Evolutionary conservation across 1,140 invertebrate genomes (phyloP).

Genomic region (Megalonaias nervosa): DNA sequence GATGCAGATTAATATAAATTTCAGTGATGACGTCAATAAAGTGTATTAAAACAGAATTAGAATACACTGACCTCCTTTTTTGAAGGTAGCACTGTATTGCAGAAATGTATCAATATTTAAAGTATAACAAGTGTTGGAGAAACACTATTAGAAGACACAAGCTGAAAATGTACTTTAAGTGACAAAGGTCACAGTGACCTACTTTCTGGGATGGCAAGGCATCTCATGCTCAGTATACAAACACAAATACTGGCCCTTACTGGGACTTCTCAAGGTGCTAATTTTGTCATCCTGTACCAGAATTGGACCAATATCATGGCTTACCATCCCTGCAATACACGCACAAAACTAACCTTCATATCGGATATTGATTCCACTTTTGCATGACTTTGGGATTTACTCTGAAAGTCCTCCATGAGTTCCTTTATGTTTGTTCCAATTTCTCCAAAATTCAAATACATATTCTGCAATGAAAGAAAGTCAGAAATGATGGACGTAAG

Average conservation of each 20-base stretch:
- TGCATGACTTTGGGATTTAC: conserved; percentile 91
- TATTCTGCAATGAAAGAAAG: conserved; percentile 78
- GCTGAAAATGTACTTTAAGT: too few species aligned
- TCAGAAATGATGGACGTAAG: neutral
- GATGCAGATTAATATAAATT: too few species aligned
- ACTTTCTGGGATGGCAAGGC: too few species aligned
- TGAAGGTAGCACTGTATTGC: too few species aligned
- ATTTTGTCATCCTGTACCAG: neutral
- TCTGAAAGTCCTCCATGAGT: conserved; percentile 98
- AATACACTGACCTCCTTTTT: too few species aligned
- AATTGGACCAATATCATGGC: neutral
- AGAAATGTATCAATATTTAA: too few species aligned
- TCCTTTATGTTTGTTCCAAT: conserved; percentile 98
- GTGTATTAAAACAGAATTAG: too few species aligned
- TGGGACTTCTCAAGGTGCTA: neutral
- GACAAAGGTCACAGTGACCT: too few species aligned
- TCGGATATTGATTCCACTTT: conserved; percentile 99
- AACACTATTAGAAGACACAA: too few species aligned
- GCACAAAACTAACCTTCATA: conserved; percentile 83
- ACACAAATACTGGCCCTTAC: neutral
- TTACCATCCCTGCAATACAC: neutral
- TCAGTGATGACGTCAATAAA: too few species aligned
- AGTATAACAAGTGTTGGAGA: too few species aligned
- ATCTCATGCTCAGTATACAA: neutral
- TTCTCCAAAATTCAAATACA: conserved; percentile 98